A percentile compares a stretch with the other conserved stretches of the same genome.
These are phyloP conservation scores for Muscidifurax raptorellus DNA, from an alignment of 1,140 invertebrate species.

Conservation along the genomic window DNA sequence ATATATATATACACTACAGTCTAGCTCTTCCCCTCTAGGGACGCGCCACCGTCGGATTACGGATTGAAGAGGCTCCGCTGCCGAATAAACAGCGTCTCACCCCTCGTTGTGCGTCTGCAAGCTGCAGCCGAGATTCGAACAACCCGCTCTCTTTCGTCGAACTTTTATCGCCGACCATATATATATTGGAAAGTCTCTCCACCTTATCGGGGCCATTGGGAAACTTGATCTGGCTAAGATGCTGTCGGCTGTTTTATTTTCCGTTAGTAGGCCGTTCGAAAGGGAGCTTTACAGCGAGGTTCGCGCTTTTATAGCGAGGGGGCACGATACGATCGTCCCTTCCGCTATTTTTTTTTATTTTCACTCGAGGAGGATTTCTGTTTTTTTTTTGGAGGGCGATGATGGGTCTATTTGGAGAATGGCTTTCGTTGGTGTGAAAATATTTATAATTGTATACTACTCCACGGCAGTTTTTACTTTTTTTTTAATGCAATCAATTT, in stretches of 20 bases:
- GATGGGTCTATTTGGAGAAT: background rate
- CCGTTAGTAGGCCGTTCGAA: background rate
- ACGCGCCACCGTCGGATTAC: conserved; percentile 62
- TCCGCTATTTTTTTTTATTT: background rate
- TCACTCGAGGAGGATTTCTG: background rate
- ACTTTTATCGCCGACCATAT: background rate
- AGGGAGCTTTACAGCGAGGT: background rate
- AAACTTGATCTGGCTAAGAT: background rate
- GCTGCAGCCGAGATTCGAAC: background rate
- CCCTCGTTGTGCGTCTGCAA: conserved; percentile 46
- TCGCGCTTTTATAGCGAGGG: too few relatives aligned
- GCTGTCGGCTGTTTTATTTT: background rate
- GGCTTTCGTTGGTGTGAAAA: too few relatives aligned
- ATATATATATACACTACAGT: too few relatives aligned
- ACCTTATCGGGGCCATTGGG: conserved; percentile 12
- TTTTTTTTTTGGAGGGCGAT: too few relatives aligned
- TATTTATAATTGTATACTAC: too few relatives aligned
- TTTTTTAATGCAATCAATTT: conserved; percentile 37
- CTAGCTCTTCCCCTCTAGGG: background rate
- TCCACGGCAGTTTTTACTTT: too few relatives aligned
- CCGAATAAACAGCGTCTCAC: conserved; percentile 69
- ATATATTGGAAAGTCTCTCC: background rate
- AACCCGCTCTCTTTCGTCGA: background rate
- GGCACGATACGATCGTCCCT: too few relatives aligned
- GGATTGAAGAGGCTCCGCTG: conserved; percentile 70